Evolutionary conservation across 1,140 invertebrate species (phyloP), one percentile per base, ranked within the genome.

Genomic region (Hycleus phaleratus): DNA sequence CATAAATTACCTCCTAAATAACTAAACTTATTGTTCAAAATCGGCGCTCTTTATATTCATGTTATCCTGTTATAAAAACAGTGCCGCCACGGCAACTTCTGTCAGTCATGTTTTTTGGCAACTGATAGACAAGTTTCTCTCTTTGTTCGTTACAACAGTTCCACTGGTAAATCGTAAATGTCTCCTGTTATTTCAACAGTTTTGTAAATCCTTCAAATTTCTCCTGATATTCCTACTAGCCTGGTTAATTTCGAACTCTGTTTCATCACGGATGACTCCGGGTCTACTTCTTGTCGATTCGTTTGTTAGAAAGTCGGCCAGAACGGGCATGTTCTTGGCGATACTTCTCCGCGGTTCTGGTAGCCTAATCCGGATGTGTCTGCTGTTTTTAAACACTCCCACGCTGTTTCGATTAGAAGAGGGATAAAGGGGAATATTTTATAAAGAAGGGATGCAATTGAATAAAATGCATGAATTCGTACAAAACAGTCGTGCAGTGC

Each of bases 331-430:
- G 6, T 39, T 10, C 10, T 10, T 39, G 10, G 6, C 38, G 6
- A 39, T 10, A 6, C 10, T 10, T 39, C 11, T 2, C 10, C 9
- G 0, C 10, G 3, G 11, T 56, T 40, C 45, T 56, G 46, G 2
- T 3, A 4, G 11, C 51, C 59, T 60, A 44, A 2, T 56, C 49
- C 2, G 7, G 8, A 26, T 32, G 44, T 3, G 9, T 8, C 32
- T 25, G 46, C 55, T 42, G 40, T 42, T 49, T 60, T 51, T 52
- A 47, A 61, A 56, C 54, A 64, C 63, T 64, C 63, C 63, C 60
- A 64, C 63, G 60, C 56, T 26, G 10, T 42, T 42, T 10, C 11
- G 40, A 42, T 42, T 42, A 42, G 32, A 32, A 7, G 32, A 32
- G 32, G 7, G 32, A 32, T 4, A 4, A 5, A 7, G 32, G 32